Evolutionary conservation across 2,888 invertebrate species (phyloP).

Genomic region (Carpatolechia fugitivella): DNA sequence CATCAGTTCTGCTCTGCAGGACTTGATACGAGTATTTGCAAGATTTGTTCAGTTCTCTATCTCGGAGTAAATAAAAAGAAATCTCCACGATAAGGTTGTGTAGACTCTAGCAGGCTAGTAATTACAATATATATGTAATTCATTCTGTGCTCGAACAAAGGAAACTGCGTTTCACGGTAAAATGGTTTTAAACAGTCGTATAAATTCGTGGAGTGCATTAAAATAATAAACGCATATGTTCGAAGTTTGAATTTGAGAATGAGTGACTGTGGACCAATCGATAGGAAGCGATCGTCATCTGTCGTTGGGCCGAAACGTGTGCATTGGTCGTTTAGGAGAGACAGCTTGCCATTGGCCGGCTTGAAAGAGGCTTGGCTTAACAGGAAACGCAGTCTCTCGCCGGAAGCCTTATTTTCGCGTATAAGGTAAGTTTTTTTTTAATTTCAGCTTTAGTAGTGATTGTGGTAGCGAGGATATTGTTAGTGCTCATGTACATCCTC

Average conservation of each 20-base stretch:
- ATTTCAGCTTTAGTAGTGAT: not conserved
- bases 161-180: not conserved
- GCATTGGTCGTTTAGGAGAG: slow-evolving; percentile 56
- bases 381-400: slow-evolving; percentile 47
- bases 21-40: slow-evolving; percentile 6
- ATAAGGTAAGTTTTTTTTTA: slow-evolving; percentile 49
- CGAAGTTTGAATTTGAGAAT: no score
- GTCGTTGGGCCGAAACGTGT: slow-evolving; percentile 28
- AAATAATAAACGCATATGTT: not conserved
- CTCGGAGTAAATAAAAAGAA: slow-evolving; percentile 43
- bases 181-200: not conserved
- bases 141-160: slow-evolving; percentile 1
- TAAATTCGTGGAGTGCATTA: not conserved
- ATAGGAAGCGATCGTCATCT: slow-evolving; percentile 28
- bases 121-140: slow-evolving; percentile 19
- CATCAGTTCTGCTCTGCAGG: not conserved
- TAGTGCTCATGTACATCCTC: no score
- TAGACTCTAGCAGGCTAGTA: slow-evolving; percentile 21
- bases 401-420: slow-evolving; percentile 49
- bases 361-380: slow-evolving; percentile 58
- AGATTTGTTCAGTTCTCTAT: slow-evolving; percentile 30
- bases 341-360: slow-evolving; percentile 59
- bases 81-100: slow-evolving; percentile 30
- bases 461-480: no score
- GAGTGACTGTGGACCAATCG: slow-evolving; percentile 18